Evolutionary conservation across 2,888 invertebrate genomes (phyloP).

Genomic region (Coenonympha arcania): DNA sequence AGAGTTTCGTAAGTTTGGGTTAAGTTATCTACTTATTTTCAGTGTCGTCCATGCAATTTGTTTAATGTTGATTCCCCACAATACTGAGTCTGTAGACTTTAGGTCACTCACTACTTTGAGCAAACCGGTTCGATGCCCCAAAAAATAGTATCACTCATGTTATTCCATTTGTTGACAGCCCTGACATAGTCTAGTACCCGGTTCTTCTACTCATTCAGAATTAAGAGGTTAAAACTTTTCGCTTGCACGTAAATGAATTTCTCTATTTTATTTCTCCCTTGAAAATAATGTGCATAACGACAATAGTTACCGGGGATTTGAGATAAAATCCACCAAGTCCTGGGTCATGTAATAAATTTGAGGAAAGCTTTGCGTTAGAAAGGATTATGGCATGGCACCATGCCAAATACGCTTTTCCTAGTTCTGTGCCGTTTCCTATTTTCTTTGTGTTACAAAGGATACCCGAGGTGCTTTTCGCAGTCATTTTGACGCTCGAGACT

Average conservation of each 20-base stretch:
- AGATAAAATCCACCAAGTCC: slow-evolving; percentile 8
- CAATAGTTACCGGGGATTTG: not conserved
- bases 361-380: slow-evolving; percentile 8
- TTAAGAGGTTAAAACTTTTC: too few species aligned
- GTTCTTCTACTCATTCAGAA: too few species aligned
- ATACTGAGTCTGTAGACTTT: too few species aligned
- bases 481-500: not conserved
- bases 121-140: too few species aligned
- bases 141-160: too few species aligned
- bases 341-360: slow-evolving; percentile 11
- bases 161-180: too few species aligned
- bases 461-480: slow-evolving; percentile 1
- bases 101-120: too few species aligned
- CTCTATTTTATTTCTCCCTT: not conserved
- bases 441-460: slow-evolving; percentile 10
- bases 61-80: too few species aligned
- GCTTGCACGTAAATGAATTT: not conserved
- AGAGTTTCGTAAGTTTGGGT: too few species aligned
- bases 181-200: too few species aligned
- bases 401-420: slow-evolving; percentile 8
- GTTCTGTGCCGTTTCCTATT: slow-evolving; percentile 9
- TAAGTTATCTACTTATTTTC: too few species aligned
- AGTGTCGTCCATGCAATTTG: too few species aligned
- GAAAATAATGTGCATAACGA: not conserved
- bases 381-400: slow-evolving; percentile 9